phyloP scores from a whole-genome alignment of 2,797 vertebrate species.

The Dicrostonyx torquatus region DNA sequence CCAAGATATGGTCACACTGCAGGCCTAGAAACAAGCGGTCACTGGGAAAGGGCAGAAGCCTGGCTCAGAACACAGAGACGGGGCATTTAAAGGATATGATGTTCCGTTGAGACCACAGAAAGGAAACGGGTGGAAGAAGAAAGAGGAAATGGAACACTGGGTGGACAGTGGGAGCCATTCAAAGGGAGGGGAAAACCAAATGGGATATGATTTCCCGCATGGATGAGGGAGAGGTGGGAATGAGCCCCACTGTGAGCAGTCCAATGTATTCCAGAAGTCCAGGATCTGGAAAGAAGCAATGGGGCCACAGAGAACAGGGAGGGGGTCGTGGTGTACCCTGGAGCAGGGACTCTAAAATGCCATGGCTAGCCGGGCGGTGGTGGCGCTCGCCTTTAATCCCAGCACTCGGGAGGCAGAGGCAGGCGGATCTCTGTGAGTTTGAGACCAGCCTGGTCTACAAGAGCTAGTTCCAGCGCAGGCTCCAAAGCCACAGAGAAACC shows the following conservation, averaged over 20 bases:
- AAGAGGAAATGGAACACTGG: not conserved
- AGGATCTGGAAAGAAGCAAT: not conserved
- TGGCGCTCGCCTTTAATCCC: too few species aligned
- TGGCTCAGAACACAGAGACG: not conserved
- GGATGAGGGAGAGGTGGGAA: not conserved
- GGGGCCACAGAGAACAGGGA: not conserved
- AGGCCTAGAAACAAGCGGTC: too few species aligned
- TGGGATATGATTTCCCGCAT: not conserved
- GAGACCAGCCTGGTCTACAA: too few species aligned
- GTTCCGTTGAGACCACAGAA: not conserved
- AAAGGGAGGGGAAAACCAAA: not conserved
- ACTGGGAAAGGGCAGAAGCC: too few species aligned
- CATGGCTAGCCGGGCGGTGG: too few species aligned
- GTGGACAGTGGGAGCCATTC: not conserved
- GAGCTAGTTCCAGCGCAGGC: too few species aligned
- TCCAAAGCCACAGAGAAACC: too few species aligned
- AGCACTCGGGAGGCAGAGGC: too few species aligned
- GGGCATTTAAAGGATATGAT: not conserved
- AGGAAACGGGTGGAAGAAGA: not conserved
- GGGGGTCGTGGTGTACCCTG: fast-evolving
- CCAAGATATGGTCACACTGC: not conserved
- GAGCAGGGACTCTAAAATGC: fast-evolving
- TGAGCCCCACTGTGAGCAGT: not conserved
- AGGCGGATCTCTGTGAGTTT: too few species aligned
- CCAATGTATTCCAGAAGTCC: not conserved